Conservation (phyloP, 2,888 invertebrate genomes). For the Sminthurides aquaticus region DNA sequence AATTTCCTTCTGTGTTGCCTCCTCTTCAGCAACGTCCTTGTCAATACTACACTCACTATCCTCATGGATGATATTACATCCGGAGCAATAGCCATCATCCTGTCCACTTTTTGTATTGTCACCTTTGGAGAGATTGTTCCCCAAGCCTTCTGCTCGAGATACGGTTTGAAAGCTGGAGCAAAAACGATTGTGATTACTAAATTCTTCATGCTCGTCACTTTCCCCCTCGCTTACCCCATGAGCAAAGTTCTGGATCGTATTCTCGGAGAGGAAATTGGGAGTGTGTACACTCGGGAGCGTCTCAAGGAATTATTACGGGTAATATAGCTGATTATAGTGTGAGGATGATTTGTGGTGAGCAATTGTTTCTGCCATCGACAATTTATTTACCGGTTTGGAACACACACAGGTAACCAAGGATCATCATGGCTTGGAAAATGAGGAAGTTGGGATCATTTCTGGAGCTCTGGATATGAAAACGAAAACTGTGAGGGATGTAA, state of each 20-base stretch:
- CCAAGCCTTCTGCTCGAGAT: constrained; percentile 84
- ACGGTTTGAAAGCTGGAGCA: constrained; percentile 92
- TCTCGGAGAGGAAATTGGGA: constrained; percentile 95
- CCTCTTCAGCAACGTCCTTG: constrained; percentile 75
- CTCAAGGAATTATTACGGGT: constrained; percentile 92
- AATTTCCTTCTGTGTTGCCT: constrained; percentile 83
- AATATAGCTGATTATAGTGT: no score
- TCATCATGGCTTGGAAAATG: constrained; percentile 47
- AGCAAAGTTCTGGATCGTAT: constrained; percentile 77
- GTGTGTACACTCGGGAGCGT: constrained; percentile 90
- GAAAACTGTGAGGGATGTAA: constrained; percentile 51
- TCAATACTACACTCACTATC: constrained; percentile 95
- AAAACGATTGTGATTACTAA: constrained; percentile 77
- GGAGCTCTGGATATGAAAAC: constrained; percentile 56
- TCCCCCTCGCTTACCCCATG: constrained; percentile 85
- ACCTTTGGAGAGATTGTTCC: constrained; percentile 96
- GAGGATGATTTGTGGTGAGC: no score
- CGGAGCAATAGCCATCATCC: constrained; percentile 79
- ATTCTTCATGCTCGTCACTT: constrained; percentile 86
- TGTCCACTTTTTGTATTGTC: constrained; percentile 87
- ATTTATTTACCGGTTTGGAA: no score
- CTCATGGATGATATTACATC: constrained; percentile 88
- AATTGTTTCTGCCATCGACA: no score
- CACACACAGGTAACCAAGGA: constrained; percentile 45
- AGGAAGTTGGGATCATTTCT: constrained; percentile 53